A percentile compares a stretch with the other conserved stretches of the same genome.
phyloP scores from a whole-genome alignment of 2,797 vertebrate species.

The Scarus forsteni region DNA sequence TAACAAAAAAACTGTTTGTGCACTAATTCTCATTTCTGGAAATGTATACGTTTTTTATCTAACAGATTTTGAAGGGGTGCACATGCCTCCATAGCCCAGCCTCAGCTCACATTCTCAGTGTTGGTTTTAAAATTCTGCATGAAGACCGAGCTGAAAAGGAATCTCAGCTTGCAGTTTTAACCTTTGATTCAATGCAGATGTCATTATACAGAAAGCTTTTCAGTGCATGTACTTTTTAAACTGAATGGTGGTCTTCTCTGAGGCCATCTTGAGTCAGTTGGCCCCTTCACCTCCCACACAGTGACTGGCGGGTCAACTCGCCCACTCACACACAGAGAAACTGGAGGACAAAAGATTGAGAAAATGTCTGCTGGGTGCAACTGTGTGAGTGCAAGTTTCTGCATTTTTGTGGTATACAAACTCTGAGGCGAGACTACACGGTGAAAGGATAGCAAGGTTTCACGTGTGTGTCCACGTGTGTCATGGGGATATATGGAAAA shows the following conservation, averaged over 20 bases:
- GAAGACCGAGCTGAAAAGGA: not conserved
- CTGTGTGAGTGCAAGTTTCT: not conserved
- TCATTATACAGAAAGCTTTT: not conserved
- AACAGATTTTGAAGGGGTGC: too few relatives aligned
- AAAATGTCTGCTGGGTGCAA: constrained; percentile 1
- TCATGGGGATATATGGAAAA: not conserved
- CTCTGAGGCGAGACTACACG: not conserved
- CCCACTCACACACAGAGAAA: constrained; percentile 12
- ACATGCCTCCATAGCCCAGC: too few relatives aligned
- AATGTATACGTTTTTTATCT: too few relatives aligned
- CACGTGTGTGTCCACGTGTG: not conserved
- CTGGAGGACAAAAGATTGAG: constrained; percentile 10
- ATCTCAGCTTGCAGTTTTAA: not conserved
- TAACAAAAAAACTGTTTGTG: too few relatives aligned
- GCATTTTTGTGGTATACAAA: not conserved
- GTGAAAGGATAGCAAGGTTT: not conserved
- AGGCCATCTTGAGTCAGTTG: constrained; percentile 13
- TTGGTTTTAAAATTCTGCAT: too few relatives aligned
- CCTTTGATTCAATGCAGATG: not conserved
- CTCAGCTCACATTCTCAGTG: too few relatives aligned
- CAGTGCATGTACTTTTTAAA: constrained; percentile 1
- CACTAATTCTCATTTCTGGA: too few relatives aligned
- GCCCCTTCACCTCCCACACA: constrained; percentile 41
- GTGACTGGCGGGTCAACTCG: constrained; percentile 15
- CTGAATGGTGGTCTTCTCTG: not conserved